Evolutionary conservation across 1,140 invertebrate genomes (phyloP), one percentile per base, ranked within the genome.

Genomic region (Steinernema khuongi): DNA sequence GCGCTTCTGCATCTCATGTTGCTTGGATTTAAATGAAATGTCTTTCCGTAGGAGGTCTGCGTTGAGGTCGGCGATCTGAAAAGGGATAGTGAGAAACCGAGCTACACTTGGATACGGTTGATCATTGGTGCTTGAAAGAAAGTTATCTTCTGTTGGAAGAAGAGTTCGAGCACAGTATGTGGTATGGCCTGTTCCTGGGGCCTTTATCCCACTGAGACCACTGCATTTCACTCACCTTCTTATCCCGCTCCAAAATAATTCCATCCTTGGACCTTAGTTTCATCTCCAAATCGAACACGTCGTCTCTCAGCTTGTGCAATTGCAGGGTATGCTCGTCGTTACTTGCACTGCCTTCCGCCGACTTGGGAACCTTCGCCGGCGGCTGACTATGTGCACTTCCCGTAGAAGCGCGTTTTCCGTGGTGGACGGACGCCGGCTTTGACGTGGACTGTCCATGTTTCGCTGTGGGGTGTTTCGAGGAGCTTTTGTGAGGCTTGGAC

Each of bases 51-150:
- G 32, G 7, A 79, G 66, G 26, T 76, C 36, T 18, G 80, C 68
- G 22, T 78, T 70, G 29, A 79, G 43, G 31, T 81, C 77, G 17
- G 67, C 78, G 30, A 79, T 79, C 77, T 78, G 36, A 79, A 78
- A 77, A n/a, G 19, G 11, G 19, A 31, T 30, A 31, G 18, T 1
- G 7, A 11, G 4, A 26, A 26, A 14, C 19, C 50, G 50, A 4
- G 26, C 7, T 70, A 30, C 22, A 36, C 36, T n/a, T 11, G n/a
- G 7, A 14, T 70, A 30, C 43, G 7, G 50, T 36, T 17, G 22
- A 43, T n/a, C n/a, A n/a, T n/a, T n/a, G n/a, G n/a, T n/a, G n/a
- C n/a, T n/a, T n/a, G n/a, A n/a, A n/a, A n/a, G n/a, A n/a, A 30
- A 30, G 18, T 70, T 26, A 70, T 17, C 26, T 30, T 71, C 14